phyloP scores from a whole-genome alignment of 1,140 invertebrate species.

The Drosophila serrata region DNA sequence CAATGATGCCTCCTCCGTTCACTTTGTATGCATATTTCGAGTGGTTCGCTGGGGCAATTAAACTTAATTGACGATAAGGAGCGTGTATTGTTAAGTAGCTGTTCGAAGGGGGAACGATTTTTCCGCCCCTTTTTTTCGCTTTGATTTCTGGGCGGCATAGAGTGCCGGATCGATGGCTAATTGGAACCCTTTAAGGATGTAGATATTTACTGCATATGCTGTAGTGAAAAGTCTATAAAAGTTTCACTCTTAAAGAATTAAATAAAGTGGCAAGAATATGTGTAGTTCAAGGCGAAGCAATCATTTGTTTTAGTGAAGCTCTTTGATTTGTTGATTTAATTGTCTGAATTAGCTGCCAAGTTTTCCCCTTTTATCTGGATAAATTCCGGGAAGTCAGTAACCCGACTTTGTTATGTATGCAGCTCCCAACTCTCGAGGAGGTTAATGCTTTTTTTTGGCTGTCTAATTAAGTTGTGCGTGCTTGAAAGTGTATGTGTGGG shows the following conservation, averaged over 20 bases:
- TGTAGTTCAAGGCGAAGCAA: not conserved
- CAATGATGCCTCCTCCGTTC: constrained; percentile 46
- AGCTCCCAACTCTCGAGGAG: constrained; percentile 7
- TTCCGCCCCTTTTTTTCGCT: constrained; percentile 22
- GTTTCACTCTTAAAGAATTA: not conserved
- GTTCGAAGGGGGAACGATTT: constrained; percentile 29
- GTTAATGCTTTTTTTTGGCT: constrained; percentile 27
- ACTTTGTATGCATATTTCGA: constrained; percentile 78
- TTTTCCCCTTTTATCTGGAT: constrained; percentile 10
- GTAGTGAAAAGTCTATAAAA: not conserved
- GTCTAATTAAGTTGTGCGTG: constrained; percentile 29
- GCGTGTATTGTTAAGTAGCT: constrained; percentile 49
- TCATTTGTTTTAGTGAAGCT: not conserved
- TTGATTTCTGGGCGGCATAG: constrained; percentile 52
- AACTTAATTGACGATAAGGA: constrained; percentile 79
- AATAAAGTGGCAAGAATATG: not conserved
- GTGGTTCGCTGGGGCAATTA: constrained; percentile 76
- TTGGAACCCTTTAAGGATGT: constrained; percentile 32
- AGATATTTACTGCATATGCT: constrained; percentile 32
- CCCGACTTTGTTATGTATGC: constrained; percentile 24
- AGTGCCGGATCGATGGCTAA: constrained; percentile 24
- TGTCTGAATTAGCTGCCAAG: constrained; percentile 7
- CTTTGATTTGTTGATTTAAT: constrained; percentile 12
- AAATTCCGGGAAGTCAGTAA: constrained; percentile 7
- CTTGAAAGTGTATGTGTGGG: not conserved